These are phyloP conservation scores for Eulacestoma nigropectus DNA, from an alignment of 2,113 vertebrate genomes.

Conservation along the genomic window DNA sequence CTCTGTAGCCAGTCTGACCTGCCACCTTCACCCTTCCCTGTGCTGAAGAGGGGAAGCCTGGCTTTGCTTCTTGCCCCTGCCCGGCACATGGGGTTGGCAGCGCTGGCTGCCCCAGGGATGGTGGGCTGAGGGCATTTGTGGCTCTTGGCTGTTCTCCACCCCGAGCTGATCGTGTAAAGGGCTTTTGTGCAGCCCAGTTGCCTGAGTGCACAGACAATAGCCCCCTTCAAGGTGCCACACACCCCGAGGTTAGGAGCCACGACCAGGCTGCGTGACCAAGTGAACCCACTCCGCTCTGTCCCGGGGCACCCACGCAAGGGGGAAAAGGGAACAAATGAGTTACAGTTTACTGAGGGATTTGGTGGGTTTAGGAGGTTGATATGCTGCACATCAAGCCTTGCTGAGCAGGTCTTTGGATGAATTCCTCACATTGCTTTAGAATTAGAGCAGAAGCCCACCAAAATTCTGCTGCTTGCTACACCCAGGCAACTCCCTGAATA, in stretches of 20 bases:
- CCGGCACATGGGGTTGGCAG: not conserved
- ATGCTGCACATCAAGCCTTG: accelerated
- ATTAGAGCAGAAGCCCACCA: not conserved
- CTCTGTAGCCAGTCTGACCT: not conserved
- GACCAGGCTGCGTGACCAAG: not conserved
- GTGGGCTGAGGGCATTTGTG: not conserved
- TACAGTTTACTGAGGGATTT: not conserved
- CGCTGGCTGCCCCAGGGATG: accelerated
- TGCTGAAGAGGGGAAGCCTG: accelerated
- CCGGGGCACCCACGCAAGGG: accelerated
- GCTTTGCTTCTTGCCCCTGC: accelerated
- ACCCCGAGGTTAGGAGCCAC: not conserved
- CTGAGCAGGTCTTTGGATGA: not conserved
- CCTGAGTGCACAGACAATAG: not conserved
- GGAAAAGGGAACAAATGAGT: not conserved
- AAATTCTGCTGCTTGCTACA: not conserved
- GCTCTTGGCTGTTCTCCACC: not conserved
- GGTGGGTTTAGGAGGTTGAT: not conserved
- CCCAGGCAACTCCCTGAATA: accelerated
- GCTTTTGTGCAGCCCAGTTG: not conserved
- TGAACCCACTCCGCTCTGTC: not conserved
- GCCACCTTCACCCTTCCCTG: accelerated
- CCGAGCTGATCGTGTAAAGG: not conserved
- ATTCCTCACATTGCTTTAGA: not conserved
- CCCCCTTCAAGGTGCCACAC: not conserved